Base-by-base conservation (phyloP, 35 echinoderm and acorn worm genomes). In the Eucidaris tribuloides region DNA sequence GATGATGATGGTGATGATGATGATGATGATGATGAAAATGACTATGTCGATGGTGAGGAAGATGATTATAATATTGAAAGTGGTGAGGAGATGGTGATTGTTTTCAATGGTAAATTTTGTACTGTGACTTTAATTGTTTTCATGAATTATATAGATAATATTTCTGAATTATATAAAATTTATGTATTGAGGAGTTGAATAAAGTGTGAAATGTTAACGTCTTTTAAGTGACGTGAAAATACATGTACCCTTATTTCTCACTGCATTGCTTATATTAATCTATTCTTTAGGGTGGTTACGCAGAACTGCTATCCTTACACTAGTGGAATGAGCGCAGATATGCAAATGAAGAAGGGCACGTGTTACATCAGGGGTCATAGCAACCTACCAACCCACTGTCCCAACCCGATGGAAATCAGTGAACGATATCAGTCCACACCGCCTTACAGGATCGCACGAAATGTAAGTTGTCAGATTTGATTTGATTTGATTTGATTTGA, bases 291-390 rank as follows among this genome's bases (percentile, higher is more conserved):
- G 11, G 57, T 97, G 49, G 94, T 97, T 30, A 89, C 94, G 0
- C 58, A 85, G 48, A 28, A 92, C 4, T 97, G 94, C 60, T 97
- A 97, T 63, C 94, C 94, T 9, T 97, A 97, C 58, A 80, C 76
- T 31, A 97, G 90, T 76, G 94, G 94, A 4, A 88, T 82, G 65
- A 62, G 55, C 62, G 24, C 65, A 30, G 76, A 86, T 11, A 65
- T 83, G 59, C 72, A 84, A 45, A 96, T 96, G 93, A 91, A 91
- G 79, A 96, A 87, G 43, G 82, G 86, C 7, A 62, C 36, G 7
- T 96, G 93, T 44, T 74, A 74, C 68, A 74, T 74, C 49, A 81
- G 77, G 60, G 43, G 91, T 28, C 93, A 83, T 2, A 79, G 84
- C 3, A 48, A 65, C 17, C 30, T 59, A 20, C 46, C 93, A 41